phyloP scores from a whole-genome alignment of 2,113 vertebrate species.

The Excalfactoria chinensis region DNA sequence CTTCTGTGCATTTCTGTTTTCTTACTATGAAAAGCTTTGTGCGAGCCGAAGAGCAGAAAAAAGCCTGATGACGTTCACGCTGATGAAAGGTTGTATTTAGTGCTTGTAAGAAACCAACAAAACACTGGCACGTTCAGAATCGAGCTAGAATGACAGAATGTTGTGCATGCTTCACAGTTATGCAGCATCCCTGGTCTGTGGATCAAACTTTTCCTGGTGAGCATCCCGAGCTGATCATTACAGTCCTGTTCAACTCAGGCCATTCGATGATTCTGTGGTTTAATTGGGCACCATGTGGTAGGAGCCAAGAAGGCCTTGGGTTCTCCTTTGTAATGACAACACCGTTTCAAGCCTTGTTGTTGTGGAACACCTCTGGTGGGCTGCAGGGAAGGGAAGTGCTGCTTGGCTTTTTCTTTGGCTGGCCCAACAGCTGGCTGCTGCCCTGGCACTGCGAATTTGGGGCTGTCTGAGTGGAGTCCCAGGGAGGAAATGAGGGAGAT shows the following conservation, averaged over 20 bases:
- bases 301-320: no score
- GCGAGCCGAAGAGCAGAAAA: not conserved
- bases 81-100: not conserved
- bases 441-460: fast-evolving
- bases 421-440: not conserved
- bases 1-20: not conserved
- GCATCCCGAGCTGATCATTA: no score
- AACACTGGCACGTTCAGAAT: not conserved
- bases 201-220: not conserved
- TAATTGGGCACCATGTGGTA: no score
- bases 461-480: not conserved
- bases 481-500: no score
- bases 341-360: not conserved
- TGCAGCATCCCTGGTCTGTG: not conserved
- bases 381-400: not conserved
- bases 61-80: not conserved
- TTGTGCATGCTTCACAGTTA: fast-evolving
- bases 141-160: not conserved
- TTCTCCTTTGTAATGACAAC: not conserved
- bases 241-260: no score
- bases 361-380: no score
- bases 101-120: not conserved
- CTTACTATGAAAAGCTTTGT: not conserved
- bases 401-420: not conserved
- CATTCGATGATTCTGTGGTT: not conserved